These are phyloP conservation scores for Drosophila virilis DNA, from an alignment of 1,140 invertebrate genomes.

Conservation along the genomic window DNA sequence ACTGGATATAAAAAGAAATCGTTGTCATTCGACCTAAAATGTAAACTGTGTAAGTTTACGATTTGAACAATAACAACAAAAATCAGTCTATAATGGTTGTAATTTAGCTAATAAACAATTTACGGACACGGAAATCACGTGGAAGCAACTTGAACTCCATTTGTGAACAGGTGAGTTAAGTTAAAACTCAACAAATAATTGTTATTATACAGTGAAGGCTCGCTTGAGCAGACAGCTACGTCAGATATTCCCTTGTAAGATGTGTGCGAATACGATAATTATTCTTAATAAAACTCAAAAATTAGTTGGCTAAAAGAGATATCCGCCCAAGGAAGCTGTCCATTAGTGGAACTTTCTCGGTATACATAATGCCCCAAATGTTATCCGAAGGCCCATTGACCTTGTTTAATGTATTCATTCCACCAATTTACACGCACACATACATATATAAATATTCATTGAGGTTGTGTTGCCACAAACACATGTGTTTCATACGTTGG, in stretches of 20 bases:
- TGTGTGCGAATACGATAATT: no score
- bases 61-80: constrained; percentile 15
- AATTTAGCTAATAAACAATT: constrained; percentile 32
- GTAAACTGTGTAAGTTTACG: constrained; percentile 38
- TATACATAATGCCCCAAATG: constrained; percentile 13
- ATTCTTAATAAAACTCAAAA: no score
- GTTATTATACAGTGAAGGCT: constrained; percentile 1
- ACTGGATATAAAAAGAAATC: constrained; percentile 26
- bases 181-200: constrained; percentile 1
- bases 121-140: constrained; percentile 3
- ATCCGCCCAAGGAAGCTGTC: neutral
- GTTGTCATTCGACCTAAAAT: constrained; percentile 36
- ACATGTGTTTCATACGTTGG: constrained; percentile 21
- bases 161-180: constrained; percentile 20
- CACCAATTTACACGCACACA: neutral
- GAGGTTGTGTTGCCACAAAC: constrained; percentile 3
- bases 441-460: constrained; percentile 9
- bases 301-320: no score
- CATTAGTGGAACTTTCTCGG: neutral
- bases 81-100: constrained; percentile 32
- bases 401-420: constrained; percentile 21
- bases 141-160: constrained; percentile 24
- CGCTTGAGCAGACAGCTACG: neutral
- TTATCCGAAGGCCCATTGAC: constrained; percentile 26
- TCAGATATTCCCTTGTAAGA: no score